Base-by-base conservation (phyloP, 2,888 invertebrate species). In the Eurois occulta region DNA sequence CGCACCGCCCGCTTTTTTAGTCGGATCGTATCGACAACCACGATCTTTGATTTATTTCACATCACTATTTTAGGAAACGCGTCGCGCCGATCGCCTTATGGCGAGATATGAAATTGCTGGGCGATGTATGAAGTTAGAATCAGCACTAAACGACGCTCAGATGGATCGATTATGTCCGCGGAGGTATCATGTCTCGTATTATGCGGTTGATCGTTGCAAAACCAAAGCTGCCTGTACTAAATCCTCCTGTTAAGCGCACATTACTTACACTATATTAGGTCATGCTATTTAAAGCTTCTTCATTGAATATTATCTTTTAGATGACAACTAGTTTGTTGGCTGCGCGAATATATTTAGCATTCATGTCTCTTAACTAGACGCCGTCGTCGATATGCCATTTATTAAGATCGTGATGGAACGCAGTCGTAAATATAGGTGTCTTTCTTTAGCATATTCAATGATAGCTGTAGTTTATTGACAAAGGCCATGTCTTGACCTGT, bases 31-130 rank as follows among this genome's bases (percentile, higher is more conserved):
- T 94, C 95, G 94, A 95, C 92, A 93, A 91, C 90, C 90, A 91
- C 89, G 91, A 94, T 95, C 95, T 93, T 91, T 95, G 95, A 96
- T 96, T 95, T 96, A 96, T 96, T 95, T 96, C 95, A 94, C 94
- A 96, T 94, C 95, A 94, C 96, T 96, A 94, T 95, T 96, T 96
- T 96, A 96, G 96, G 96, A 95, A 96, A 94, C 94, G 90, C 89
- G 95, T 93, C 94, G 93, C 94, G 94, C 87, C 93, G 89, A 90
- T 91, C 92, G 92, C 92, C 92, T 92, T 96, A 95, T 92, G 94
- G 93, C 93, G 89, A 92, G 95, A 94, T 96, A 95, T 96, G 95
- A 95, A 94, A 96, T 96, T 94, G 92, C 94, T 94, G 90, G 89
- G 86, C 90, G 91, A 92, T 92, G 86, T 91, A 93, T 93, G 93